Base-by-base conservation (phyloP, 92 coral and sea anemone genomes). In the Parazoanthus atlanticus region DNA sequence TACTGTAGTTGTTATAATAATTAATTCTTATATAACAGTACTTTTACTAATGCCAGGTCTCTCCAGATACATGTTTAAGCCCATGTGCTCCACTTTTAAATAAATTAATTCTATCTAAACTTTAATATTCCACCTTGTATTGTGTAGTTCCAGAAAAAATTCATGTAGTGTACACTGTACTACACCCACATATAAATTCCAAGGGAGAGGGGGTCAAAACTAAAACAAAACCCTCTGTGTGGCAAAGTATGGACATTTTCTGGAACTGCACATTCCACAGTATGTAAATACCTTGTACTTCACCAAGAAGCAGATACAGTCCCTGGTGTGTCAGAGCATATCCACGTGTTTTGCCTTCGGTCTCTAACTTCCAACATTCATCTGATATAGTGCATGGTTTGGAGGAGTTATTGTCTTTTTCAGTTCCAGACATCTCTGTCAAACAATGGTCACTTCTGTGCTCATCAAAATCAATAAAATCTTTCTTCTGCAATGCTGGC, bases 301-400 rank as follows among this genome's bases (percentile, higher is more conserved):
- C 98, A 69, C 98, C 98, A 9, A 95, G 83, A 67, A 91, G 86
- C 12, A 95, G 90, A 86, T 90, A 95, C 88, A 95, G 74, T 8
- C 94, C 98, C 70, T 95, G 98, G 49, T 95, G 98, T 4, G 98
- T 95, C 28, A 95, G 91, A 8, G 96, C 88, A 73, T 95, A 95
- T 0, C 96, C 98, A 8, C 66, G 79, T 26, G 98, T 90, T 56
- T 95, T 95, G 70, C 93, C 91, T 1, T 92, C 88, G 28, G 89
- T 92, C 85, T 92, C 91, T 38, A 95, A 54, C 31, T 79, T 52
- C 98, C 98, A 95, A 67, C 98, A 95, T 1, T 79, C 86, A 78
- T 86, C 95, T 30, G 96, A 90, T 64, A 95, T 86, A 30, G 83
- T 88, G 38, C 98, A 95, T 1, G 93, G 95, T 40, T 89, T 88